Conservation (phyloP, 2,113 vertebrate genomes). For the Amazona vittata region DNA sequence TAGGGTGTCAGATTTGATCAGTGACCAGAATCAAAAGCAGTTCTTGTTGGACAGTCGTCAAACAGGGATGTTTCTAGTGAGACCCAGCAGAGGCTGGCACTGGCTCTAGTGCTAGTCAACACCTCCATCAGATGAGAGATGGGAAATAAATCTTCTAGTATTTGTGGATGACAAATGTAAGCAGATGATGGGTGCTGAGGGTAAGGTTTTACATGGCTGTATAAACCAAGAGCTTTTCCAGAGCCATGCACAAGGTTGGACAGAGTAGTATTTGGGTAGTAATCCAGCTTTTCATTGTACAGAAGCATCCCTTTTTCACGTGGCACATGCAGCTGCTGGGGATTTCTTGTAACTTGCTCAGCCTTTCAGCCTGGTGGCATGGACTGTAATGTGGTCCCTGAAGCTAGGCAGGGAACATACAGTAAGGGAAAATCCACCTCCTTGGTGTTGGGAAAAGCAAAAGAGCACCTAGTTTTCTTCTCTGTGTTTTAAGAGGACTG, state of each 20-base stretch:
- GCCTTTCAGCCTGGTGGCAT: background rate
- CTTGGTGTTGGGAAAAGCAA: background rate
- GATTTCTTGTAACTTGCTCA: background rate
- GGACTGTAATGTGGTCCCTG: background rate
- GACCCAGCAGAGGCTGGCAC: background rate
- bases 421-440: background rate
- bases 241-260: background rate
- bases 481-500: background rate
- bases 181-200: background rate
- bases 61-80: background rate
- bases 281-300: background rate
- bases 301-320: background rate
- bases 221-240: background rate
- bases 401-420: background rate
- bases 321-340: background rate
- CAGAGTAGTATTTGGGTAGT: background rate
- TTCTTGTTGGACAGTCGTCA: background rate
- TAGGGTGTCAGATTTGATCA: background rate
- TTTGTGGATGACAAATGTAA: background rate
- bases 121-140: background rate
- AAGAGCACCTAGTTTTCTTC: background rate
- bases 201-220: background rate
- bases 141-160: background rate
- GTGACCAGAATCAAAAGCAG: background rate
- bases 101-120: background rate